Conservation (phyloP, 64 coral and sea anemone genomes). For the Actinia tenebrosa region DNA sequence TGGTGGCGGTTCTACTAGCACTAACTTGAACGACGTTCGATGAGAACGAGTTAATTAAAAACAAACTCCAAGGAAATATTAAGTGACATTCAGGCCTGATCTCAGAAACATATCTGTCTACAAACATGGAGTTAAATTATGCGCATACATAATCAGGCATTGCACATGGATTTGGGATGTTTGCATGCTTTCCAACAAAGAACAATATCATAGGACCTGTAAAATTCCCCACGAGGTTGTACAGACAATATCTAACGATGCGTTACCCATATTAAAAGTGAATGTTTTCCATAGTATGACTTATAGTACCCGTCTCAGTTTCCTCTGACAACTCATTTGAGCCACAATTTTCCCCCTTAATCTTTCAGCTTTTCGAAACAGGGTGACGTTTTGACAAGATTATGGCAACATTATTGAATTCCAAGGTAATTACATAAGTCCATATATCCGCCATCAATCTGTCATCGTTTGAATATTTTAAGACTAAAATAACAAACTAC, state of each 20-base stretch:
- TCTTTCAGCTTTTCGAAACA: not conserved
- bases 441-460: not conserved
- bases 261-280: not conserved
- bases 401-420: not conserved
- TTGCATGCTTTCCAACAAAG: not conserved
- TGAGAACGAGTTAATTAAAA: not conserved
- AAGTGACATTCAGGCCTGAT: not conserved
- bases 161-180: not conserved
- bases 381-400: not conserved
- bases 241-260: not conserved
- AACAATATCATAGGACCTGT: not conserved
- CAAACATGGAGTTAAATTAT: not conserved
- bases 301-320: not conserved
- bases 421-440: not conserved
- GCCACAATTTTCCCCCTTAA: not conserved
- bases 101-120: not conserved
- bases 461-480: not conserved
- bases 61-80: not conserved
- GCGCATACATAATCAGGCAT: not conserved
- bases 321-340: not conserved
- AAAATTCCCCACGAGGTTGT: not conserved
- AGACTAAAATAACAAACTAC: not conserved
- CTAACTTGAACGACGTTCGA: not conserved
- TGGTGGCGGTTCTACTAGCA: not conserved
- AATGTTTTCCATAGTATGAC: not conserved